phyloP scores from a whole-genome alignment of 2,797 vertebrate species.

The Ptychobarbus kaznakovi region DNA sequence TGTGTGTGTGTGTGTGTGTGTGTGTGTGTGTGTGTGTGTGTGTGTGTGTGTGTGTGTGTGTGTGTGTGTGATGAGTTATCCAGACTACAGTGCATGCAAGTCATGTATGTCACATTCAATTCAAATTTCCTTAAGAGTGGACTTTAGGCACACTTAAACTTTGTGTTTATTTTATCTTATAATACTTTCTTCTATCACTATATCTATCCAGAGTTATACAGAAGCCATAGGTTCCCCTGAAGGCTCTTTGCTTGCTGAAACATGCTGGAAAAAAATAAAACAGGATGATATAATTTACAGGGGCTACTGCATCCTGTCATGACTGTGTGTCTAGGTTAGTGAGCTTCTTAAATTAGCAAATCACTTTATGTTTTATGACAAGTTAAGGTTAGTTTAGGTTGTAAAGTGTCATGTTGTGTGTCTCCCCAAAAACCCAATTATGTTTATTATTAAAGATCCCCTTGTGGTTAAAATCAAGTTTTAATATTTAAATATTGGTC shows the following conservation, averaged over 20 bases:
- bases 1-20: too few relatives aligned
- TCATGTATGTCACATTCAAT: conserved; percentile 2
- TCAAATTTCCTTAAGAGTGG: neutral
- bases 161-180: neutral
- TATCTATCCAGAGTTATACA: conserved; percentile 55
- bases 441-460: neutral
- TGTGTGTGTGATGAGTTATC: neutral
- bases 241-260: neutral
- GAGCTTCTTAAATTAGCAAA: neutral
- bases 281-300: neutral
- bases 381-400: neutral
- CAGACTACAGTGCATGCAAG: conserved; percentile 16
- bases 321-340: neutral
- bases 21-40: neutral
- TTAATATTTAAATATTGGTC: neutral
- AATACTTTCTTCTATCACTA: conserved; percentile 61
- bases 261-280: neutral
- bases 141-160: neutral
- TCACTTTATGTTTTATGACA: neutral
- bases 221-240: conserved; percentile 30
- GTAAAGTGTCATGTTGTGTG: neutral
- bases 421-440: neutral
- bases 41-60: conserved; percentile 26
- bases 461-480: neutral
- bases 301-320: neutral